Base-by-base conservation (phyloP, 2,797 vertebrate genomes). In the Enteromius trimaculatus region DNA sequence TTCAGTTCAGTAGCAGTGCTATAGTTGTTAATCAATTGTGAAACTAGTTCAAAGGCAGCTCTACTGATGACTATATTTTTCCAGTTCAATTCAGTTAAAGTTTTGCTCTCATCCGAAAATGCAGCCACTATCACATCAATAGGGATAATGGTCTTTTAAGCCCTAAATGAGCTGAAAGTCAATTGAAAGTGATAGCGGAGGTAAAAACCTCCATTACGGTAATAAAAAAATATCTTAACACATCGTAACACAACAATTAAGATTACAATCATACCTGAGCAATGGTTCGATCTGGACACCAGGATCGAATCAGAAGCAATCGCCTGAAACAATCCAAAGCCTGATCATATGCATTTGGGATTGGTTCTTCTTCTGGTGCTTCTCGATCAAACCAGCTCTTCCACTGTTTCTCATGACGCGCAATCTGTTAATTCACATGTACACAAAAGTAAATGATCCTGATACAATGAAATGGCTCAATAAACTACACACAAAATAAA, bases 281-380 rank as follows among this genome's bases (percentile, higher is more conserved):
- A 13, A 97, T 98, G 79, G 96, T 99, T 89, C 98, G 96, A 90
- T 99, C 98, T 0, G 97, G 97, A 92, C 97, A 99, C 96, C 97
- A 99, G 85, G 96, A 97, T 86, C 97, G 95, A 85, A 99, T 97
- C 68, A 99, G 96, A 23, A 99, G 96, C 86, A 99, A 95, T 11
- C 90, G 94, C 71, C 95, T 91, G 82, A 99, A 99, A 91, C 95
- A 96, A 87, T 99, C 97, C 1, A 99, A 93, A 62, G 92, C 89
- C 87, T 97, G 94, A 86, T 96, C 95, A 34, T 97, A 99, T 34
- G 95, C 92, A 86, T 96, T 94, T 29, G 97, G 97, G 84, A 96
- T 71, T 16, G 92, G 85, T 85, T 97, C 96, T 87, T 98, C 98
- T 88, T 99, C 98, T 0, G 98, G 98, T 16, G 95, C 96, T 87